phyloP scores from a whole-genome alignment of 1,140 invertebrate genomes.

The Eufriesea mexicana region DNA sequence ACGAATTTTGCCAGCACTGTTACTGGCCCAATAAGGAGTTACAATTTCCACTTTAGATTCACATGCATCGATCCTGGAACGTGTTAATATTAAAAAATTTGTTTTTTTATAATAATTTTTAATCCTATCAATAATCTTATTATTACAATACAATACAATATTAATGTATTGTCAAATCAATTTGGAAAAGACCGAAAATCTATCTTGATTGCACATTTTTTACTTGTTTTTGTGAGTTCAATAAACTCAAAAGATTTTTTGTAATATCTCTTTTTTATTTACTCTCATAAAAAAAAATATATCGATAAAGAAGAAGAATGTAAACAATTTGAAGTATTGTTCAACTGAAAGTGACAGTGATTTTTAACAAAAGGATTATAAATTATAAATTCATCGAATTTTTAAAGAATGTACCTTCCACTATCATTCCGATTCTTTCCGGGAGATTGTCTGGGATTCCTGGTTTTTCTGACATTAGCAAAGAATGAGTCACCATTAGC shows the following conservation, averaged over 20 bases:
- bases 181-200: too few species aligned
- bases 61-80: constrained; percentile 91
- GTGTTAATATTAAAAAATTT: neutral
- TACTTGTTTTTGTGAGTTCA: too few species aligned
- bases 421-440: constrained; percentile 83
- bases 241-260: too few species aligned
- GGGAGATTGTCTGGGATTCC: constrained; percentile 83
- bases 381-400: neutral
- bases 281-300: neutral
- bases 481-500: constrained; percentile 82
- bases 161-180: too few species aligned
- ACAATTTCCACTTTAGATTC: constrained; percentile 96
- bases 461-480: constrained; percentile 79
- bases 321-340: neutral
- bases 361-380: neutral
- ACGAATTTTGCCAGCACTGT: constrained; percentile 93
- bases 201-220: too few species aligned
- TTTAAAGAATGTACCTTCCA: constrained; percentile 80
- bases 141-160: too few species aligned
- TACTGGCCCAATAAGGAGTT: constrained; percentile 96
- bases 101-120: neutral
- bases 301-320: neutral
- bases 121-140: neutral
- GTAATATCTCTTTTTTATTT: too few species aligned
- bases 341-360: neutral